These are phyloP conservation scores for Zonotrichia leucophrys DNA, from an alignment of 2,113 vertebrate genomes.

Conservation along the genomic window DNA sequence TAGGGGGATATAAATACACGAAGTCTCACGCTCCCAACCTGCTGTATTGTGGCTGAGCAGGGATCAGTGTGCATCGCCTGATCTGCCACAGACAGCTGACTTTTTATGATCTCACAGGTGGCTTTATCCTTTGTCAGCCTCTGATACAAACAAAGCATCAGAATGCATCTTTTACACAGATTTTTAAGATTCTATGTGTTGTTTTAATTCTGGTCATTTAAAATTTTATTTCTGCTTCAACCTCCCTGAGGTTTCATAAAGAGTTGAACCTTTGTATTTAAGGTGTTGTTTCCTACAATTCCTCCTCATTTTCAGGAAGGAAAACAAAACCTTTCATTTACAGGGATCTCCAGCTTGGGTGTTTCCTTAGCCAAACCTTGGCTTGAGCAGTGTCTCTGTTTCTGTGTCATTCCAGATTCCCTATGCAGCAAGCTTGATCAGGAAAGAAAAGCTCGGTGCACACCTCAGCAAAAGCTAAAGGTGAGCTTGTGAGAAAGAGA, in stretches of 20 bases:
- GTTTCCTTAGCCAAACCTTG: neutral
- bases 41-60: neutral
- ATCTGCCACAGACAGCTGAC: neutral
- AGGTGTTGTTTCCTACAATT: neutral
- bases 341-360: neutral
- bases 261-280: neutral
- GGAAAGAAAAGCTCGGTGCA: constrained; percentile 94
- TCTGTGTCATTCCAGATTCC: constrained; percentile 87
- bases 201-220: neutral
- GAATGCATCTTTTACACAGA: neutral
- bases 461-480: constrained; percentile 94
- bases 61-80: neutral
- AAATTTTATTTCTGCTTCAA: neutral
- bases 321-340: neutral
- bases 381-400: neutral
- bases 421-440: constrained; percentile 94
- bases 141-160: neutral
- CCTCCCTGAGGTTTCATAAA: neutral
- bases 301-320: neutral
- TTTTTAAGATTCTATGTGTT: neutral
- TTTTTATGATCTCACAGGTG: neutral
- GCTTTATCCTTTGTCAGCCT: neutral
- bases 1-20: constrained; percentile 16
- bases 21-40: neutral
- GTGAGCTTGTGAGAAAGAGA: constrained; percentile 60